These are phyloP conservation scores for Taenioides sp. DNA, from an alignment of 2,797 vertebrate genomes.

Conservation along the genomic window DNA sequence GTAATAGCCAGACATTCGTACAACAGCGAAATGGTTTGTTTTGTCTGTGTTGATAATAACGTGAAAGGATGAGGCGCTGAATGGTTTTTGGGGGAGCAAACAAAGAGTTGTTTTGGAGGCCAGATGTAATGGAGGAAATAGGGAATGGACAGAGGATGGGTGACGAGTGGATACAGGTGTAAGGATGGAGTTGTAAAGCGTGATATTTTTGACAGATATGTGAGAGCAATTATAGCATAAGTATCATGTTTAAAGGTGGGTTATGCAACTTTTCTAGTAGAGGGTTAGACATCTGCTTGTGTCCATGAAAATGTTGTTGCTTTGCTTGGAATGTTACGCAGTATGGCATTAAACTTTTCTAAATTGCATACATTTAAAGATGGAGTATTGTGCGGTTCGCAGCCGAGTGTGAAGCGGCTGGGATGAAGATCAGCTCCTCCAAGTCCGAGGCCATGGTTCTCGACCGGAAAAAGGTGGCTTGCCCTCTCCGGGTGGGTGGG, in stretches of 20 bases:
- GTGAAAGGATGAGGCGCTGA: constrained; percentile 40
- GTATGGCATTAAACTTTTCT: too few species aligned
- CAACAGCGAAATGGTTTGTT: constrained; percentile 66
- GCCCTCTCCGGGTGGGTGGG: too few species aligned
- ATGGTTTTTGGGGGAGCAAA: constrained; percentile 31
- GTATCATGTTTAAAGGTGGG: neutral
- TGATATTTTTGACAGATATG: neutral
- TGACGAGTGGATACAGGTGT: constrained; percentile 63
- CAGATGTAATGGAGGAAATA: constrained; percentile 43
- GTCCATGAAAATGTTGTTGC: too few species aligned
- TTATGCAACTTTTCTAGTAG: too few species aligned
- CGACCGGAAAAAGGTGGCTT: too few species aligned
- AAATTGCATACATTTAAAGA: too few species aligned
- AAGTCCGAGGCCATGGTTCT: too few species aligned
- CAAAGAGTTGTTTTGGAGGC: constrained; percentile 49
- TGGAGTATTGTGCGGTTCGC: too few species aligned
- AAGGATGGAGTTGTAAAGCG: constrained; percentile 14
- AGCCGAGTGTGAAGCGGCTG: too few species aligned
- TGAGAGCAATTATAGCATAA: neutral
- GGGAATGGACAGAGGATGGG: constrained; percentile 34
- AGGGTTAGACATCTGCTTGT: too few species aligned
- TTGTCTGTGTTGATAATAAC: constrained; percentile 70
- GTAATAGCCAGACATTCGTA: constrained; percentile 73
- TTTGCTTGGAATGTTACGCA: too few species aligned
- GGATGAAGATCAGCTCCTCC: too few species aligned